Percentiles rank a stretch among this genome's conserved stretches.
phyloP scores from a whole-genome alignment of 2,113 vertebrate genomes.

The Macheiramphus alcinus region DNA sequence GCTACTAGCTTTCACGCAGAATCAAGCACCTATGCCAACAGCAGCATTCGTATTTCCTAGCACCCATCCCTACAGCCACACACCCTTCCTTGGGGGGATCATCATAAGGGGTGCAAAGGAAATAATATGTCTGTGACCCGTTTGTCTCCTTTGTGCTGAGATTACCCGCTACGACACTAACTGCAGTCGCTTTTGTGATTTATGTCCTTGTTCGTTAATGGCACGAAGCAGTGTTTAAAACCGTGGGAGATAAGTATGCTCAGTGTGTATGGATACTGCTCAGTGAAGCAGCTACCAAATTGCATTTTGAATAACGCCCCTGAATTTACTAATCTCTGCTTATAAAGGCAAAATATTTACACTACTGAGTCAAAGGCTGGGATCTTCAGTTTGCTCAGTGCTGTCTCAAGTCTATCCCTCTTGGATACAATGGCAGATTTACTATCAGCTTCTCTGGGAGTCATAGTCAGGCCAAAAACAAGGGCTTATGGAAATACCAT shows the following conservation, averaged over 20 bases:
- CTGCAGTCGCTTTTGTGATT: not conserved
- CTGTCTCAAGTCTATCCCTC: conserved; percentile 37
- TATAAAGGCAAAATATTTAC: conserved; percentile 54
- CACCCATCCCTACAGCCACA: not conserved
- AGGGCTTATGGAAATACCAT: conserved; percentile 45
- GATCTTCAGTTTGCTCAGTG: conserved; percentile 39
- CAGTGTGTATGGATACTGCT: not conserved
- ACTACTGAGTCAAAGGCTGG: conserved; percentile 33
- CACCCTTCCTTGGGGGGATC: not conserved
- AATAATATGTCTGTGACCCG: not conserved
- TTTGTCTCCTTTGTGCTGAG: conserved; percentile 25
- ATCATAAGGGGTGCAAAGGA: not conserved
- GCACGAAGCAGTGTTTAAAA: not conserved
- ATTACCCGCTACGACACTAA: not conserved
- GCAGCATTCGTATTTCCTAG: not conserved
- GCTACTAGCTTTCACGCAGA: not conserved
- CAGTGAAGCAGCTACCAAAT: conserved; percentile 20
- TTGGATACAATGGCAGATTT: conserved; percentile 54
- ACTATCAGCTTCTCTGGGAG: conserved; percentile 40
- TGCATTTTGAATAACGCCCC: conserved; percentile 18
- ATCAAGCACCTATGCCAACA: not conserved
- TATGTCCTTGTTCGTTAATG: not conserved
- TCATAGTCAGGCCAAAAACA: conserved; percentile 17
- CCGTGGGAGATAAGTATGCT: not conserved
- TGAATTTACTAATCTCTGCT: conserved; percentile 42